Evolutionary conservation across 2,888 invertebrate species (phyloP).

Genomic region (Lasioglossum malachurum): DNA sequence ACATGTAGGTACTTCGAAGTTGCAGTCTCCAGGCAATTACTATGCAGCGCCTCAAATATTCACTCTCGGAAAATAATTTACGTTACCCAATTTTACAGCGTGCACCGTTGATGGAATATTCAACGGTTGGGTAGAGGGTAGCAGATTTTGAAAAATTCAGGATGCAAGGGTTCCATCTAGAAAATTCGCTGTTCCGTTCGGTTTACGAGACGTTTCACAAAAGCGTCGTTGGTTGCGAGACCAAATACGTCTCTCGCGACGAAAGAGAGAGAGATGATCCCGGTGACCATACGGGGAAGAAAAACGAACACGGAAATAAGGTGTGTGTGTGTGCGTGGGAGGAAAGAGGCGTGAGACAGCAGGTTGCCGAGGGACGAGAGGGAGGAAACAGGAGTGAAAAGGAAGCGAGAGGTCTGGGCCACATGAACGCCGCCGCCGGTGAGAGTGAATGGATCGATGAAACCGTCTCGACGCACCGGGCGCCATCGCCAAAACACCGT

Average conservation of each 20-base stretch:
- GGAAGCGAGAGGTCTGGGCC: slow-evolving; percentile 59
- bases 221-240: not conserved
- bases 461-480: slow-evolving; percentile 61
- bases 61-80: not conserved
- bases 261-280: not conserved
- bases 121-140: not conserved
- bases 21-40: not conserved
- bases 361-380: slow-evolving; percentile 35
- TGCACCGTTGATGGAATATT: not conserved
- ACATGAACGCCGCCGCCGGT: slow-evolving; percentile 64
- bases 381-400: not conserved
- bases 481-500: slow-evolving; percentile 65
- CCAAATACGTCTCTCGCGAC: not conserved
- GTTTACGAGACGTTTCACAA: not conserved
- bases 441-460: slow-evolving; percentile 76
- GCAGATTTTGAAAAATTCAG: slow-evolving; percentile 1
- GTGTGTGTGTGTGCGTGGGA: slow-evolving; percentile 3
- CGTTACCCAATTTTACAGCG: not conserved
- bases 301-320: slow-evolving; percentile 22
- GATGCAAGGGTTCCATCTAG: not conserved
- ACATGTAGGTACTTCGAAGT: not conserved
- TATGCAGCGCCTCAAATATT: not conserved
- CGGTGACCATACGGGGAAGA: not conserved
- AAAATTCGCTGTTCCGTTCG: not conserved
- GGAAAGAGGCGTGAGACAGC: slow-evolving; percentile 10